phyloP scores from a whole-genome alignment of 2,888 invertebrate genomes.

The Pandemis cinnamomeana region DNA sequence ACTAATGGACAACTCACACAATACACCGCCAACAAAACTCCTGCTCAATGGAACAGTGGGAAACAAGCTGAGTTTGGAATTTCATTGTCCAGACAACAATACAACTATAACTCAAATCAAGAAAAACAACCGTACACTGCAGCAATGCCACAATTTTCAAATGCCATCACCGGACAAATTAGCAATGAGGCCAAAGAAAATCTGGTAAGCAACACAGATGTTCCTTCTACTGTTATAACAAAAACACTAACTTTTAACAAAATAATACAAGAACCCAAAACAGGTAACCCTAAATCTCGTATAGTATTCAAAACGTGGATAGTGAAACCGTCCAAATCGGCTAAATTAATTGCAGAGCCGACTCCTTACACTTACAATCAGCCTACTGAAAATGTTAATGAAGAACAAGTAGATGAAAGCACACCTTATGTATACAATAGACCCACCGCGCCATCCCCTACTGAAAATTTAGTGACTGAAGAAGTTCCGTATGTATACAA shows the following conservation, averaged over 20 bases:
- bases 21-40: conserved; percentile 55
- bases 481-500: conserved; percentile 43
- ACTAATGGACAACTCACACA: conserved; percentile 55
- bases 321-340: conserved; percentile 71
- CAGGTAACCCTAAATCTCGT: conserved; percentile 69
- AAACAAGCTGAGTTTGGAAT: conserved; percentile 55
- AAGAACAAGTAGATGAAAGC: conserved; percentile 54
- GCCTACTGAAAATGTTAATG: conserved; percentile 57
- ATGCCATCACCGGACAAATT: conserved; percentile 54
- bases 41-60: conserved; percentile 52
- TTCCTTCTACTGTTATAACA: conserved; percentile 67
- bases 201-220: conserved; percentile 71
- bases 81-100: conserved; percentile 61
- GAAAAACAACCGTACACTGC: conserved; percentile 60
- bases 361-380: conserved; percentile 64
- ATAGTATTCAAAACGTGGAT: conserved; percentile 79
- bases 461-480: conserved; percentile 39
- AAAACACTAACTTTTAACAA: conserved; percentile 73
- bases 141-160: conserved; percentile 55
- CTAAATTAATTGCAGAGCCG: conserved; percentile 61
- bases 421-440: conserved; percentile 62
- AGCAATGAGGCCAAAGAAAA: conserved; percentile 69
- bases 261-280: conserved; percentile 65
- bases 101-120: conserved; percentile 53
- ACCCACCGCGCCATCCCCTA: conserved; percentile 40